Evolutionary conservation across 2,113 vertebrate species (phyloP), one percentile per base, ranked within the genome.

Genomic region (Percina caprodes): DNA sequence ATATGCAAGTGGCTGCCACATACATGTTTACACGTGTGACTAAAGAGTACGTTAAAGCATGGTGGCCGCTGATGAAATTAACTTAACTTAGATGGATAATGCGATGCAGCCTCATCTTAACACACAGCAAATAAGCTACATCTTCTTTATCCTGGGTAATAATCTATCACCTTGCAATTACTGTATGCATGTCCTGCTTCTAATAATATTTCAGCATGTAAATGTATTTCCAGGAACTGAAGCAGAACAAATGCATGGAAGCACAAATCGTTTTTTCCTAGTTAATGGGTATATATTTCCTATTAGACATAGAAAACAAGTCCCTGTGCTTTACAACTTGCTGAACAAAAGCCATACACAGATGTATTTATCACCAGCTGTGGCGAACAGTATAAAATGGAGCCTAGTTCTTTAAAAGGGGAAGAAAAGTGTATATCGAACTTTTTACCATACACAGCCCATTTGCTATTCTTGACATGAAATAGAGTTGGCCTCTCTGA

Each of bases 401-500:
- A 54, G 69, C 61, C 65, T 48, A 15, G 23, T 69, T 54, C 21
- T 77, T 73, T 55, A 70, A 39, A 58, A 12, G n/a, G 59, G 30
- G 24, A 15, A 35, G 39, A 54, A 82, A 76, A 82, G 70, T 83
- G 73, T 60, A 65, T 5, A 59, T 11, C 1, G 46, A 94, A 90
- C 74, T 86, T 91, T 91, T 78, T 66, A 72, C 58, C 46, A 65
- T 69, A 60, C 79, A 16, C 26, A 78, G 84, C 68, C 75, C 86
- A 86, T 89, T 93, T 90, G 75, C 84, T 90, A 92, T 92, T 93
- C 89, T 54, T 80, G 69, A 89, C 87, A 87, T 90, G 87, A 85
- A 87, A 88, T 74, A 65, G 80, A 89, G 79, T 84, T 87, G 75
- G 80, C 75, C 75, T 83, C 87, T 86, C 88, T 33, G 63, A 84